Conservation (phyloP, 2,888 invertebrate species). For the Metallyticus violacea region DNA sequence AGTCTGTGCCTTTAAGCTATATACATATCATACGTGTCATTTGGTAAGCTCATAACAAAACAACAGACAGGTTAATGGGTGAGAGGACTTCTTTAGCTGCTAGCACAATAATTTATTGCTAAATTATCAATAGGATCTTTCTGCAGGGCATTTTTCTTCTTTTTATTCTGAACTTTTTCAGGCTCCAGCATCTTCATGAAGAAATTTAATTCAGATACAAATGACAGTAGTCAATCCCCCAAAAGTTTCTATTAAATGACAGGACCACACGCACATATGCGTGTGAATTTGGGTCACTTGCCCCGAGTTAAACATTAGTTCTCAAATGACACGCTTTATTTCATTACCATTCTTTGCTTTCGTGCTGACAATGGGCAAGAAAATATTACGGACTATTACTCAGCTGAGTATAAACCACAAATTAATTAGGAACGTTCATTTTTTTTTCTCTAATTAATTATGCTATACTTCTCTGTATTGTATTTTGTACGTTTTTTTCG, state of each 20-base stretch:
- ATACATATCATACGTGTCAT: background rate
- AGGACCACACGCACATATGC: background rate
- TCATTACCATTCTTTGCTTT: too few relatives aligned
- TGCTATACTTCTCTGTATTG: too few relatives aligned
- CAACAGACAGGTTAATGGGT: background rate
- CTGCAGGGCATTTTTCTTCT: background rate
- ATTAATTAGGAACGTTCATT: too few relatives aligned
- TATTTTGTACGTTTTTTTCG: too few relatives aligned
- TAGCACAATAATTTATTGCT: background rate
- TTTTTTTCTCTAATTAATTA: too few relatives aligned
- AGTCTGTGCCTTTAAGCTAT: background rate
- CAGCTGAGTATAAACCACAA: too few relatives aligned
- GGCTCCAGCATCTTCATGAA: background rate
- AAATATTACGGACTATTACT: background rate
- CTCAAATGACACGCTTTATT: too few relatives aligned
- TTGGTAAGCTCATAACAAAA: background rate
- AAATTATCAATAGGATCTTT: background rate
- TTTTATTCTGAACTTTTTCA: background rate
- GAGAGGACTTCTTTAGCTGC: background rate
- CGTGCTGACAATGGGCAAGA: background rate
- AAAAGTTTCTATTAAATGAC: background rate
- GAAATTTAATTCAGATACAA: background rate
- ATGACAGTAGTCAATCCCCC: background rate
- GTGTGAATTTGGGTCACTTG: background rate
- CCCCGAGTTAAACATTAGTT: too few relatives aligned